Evolutionary conservation across 2,113 vertebrate species (phyloP).

Genomic region (Gadus macrocephalus): DNA sequence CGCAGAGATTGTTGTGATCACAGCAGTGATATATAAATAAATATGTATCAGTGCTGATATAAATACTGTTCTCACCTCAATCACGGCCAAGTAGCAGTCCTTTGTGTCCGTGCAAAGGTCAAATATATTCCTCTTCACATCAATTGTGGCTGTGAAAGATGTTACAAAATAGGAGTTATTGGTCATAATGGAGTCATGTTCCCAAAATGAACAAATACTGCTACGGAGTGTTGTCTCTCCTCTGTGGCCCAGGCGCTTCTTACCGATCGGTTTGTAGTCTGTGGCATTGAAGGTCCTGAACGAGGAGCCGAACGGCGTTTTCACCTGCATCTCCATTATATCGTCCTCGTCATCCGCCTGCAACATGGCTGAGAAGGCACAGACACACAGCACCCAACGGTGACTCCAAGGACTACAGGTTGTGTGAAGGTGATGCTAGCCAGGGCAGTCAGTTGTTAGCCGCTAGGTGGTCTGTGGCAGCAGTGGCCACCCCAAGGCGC

Average conservation of each 20-base stretch:
- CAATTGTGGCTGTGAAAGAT: constrained; percentile 84
- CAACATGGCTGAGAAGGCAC: constrained; percentile 83
- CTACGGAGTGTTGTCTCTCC: not conserved
- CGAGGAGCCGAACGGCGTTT: constrained; percentile 97
- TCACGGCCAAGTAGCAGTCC: constrained; percentile 97
- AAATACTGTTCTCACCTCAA: constrained; percentile 79
- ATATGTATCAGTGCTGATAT: too few relatives aligned
- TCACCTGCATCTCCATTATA: constrained; percentile 96
- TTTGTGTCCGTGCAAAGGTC: constrained; percentile 99
- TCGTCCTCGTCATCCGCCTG: constrained; percentile 98
- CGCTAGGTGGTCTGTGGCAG: too few relatives aligned
- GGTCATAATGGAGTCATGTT: not conserved
- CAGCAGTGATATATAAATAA: too few relatives aligned
- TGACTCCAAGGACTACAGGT: not conserved
- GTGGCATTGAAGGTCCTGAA: constrained; percentile 98
- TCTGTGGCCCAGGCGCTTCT: constrained; percentile 17
- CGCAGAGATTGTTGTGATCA: not conserved
- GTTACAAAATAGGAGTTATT: not conserved
- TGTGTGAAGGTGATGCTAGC: too few relatives aligned
- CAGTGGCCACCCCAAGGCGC: too few relatives aligned
- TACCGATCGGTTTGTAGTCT: constrained; percentile 98
- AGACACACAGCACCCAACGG: not conserved
- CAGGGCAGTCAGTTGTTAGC: not conserved
- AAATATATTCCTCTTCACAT: constrained; percentile 98
- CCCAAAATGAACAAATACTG: not conserved